These are phyloP conservation scores for Drosophila merina DNA, from an alignment of 2,888 invertebrate species.

Conservation along the genomic window DNA sequence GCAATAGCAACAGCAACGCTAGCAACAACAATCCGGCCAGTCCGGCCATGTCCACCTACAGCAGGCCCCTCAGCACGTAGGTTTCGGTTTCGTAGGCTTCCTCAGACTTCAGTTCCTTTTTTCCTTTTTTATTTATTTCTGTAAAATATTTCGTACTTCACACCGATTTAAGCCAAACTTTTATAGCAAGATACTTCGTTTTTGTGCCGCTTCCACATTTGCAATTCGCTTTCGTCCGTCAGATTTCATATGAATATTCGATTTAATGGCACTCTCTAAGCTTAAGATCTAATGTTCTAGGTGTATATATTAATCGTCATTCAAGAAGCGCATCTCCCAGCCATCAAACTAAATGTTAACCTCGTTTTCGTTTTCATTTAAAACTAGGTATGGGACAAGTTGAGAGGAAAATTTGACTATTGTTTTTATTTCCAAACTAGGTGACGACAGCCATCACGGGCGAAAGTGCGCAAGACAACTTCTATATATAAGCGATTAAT, in stretches of 20 bases:
- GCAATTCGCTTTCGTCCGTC: not conserved
- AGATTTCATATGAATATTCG: not conserved
- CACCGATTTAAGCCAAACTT: not conserved
- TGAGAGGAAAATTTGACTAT: conserved; percentile 1
- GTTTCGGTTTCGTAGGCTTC: conserved; percentile 4
- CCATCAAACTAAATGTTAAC: not conserved
- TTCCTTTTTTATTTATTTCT: not conserved
- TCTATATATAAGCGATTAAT: not conserved
- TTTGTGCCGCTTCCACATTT: not conserved
- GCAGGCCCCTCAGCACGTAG: conserved; percentile 85
- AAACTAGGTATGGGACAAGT: not conserved
- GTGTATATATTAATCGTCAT: not conserved
- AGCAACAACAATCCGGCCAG: conserved; percentile 81
- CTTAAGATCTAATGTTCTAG: not conserved
- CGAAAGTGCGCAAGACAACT: not conserved
- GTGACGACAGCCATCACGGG: not conserved
- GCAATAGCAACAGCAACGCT: conserved; percentile 78
- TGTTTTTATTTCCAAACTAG: not conserved
- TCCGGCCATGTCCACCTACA: conserved; percentile 82
- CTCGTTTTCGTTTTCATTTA: not conserved
- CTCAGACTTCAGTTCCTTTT: not conserved
- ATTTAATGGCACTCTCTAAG: not conserved
- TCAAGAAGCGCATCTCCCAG: conserved; percentile 1
- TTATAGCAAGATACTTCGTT: not conserved
- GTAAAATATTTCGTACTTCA: not conserved